Evolutionary conservation across 1,140 invertebrate genomes (phyloP).

Genomic region (Bradysia coprophila): DNA sequence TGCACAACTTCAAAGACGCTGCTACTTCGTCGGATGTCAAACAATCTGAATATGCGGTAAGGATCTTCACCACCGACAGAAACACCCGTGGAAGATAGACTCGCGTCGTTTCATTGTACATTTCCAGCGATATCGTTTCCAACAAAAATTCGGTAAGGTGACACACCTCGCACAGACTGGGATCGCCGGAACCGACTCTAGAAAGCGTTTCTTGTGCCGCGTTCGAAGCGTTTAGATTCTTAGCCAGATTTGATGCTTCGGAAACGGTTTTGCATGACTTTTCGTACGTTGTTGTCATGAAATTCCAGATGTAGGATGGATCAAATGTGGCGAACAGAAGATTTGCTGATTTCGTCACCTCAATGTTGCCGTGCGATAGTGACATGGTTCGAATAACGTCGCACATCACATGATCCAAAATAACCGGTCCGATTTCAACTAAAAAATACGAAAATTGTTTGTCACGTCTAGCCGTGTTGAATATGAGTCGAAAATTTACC

Average conservation of each 20-base stretch:
- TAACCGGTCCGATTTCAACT: constrained; percentile 68
- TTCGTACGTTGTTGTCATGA: constrained; percentile 50
- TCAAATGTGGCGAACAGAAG: constrained; percentile 71
- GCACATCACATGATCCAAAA: constrained; percentile 69
- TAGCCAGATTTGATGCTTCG: constrained; percentile 1
- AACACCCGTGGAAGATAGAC: constrained; percentile 61
- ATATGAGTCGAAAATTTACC: no score
- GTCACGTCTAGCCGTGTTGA: no score
- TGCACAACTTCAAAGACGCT: constrained; percentile 43
- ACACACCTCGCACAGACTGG: constrained; percentile 44
- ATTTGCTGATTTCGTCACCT: constrained; percentile 70
- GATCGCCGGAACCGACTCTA: constrained; percentile 39
- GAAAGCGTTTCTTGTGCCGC: constrained; percentile 12
- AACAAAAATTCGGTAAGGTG: constrained; percentile 57
- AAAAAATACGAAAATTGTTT: no score
- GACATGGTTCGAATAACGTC: constrained; percentile 56
- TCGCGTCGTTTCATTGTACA: constrained; percentile 59
- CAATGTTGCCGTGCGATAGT: constrained; percentile 16
- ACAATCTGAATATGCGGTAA: constrained; percentile 35
- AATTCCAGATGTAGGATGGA: constrained; percentile 74
- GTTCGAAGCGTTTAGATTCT: constrained; percentile 20
- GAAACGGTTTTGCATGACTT: constrained; percentile 31
- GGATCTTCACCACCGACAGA: constrained; percentile 37
- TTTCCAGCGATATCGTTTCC: constrained; percentile 61
- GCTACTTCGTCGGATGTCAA: constrained; percentile 43